These are phyloP conservation scores for Sebastes nivosus DNA, from an alignment of 2,797 vertebrate species.

Conservation along the genomic window DNA sequence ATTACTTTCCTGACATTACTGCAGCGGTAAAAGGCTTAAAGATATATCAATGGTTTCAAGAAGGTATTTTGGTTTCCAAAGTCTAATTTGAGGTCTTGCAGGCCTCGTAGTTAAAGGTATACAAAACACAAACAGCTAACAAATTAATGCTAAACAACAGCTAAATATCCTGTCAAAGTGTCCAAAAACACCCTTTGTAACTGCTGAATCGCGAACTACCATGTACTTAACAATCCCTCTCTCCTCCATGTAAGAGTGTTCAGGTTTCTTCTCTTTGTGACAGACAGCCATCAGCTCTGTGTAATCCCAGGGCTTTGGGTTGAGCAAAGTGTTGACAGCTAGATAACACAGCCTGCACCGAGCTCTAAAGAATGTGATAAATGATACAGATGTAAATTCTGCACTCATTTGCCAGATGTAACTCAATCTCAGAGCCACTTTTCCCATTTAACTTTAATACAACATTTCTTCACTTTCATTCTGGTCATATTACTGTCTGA, in stretches of 20 bases:
- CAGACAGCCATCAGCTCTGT: constrained; percentile 56
- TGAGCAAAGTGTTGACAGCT: constrained; percentile 61
- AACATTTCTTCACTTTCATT: neutral
- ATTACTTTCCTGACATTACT: neutral
- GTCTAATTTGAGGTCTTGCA: neutral
- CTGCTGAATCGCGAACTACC: neutral
- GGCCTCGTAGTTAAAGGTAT: neutral
- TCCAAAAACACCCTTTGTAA: neutral
- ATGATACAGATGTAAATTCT: constrained; percentile 62
- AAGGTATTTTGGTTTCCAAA: neutral
- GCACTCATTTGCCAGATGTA: constrained; percentile 22
- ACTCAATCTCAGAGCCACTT: neutral
- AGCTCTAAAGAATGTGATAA: constrained; percentile 50
- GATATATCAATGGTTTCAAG: neutral
- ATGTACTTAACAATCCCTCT: neutral
- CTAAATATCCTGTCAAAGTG: neutral
- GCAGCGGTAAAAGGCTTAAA: neutral
- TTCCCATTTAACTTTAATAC: neutral
- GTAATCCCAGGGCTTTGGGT: constrained; percentile 62
- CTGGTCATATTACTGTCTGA: neutral
- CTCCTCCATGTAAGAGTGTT: neutral
- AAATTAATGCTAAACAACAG: neutral
- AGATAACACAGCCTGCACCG: constrained; percentile 62
- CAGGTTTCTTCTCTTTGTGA: constrained; percentile 41
- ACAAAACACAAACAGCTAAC: neutral